Evolutionary conservation across 2,797 vertebrate genomes (phyloP).

Genomic region (Oreochromis grahami): DNA sequence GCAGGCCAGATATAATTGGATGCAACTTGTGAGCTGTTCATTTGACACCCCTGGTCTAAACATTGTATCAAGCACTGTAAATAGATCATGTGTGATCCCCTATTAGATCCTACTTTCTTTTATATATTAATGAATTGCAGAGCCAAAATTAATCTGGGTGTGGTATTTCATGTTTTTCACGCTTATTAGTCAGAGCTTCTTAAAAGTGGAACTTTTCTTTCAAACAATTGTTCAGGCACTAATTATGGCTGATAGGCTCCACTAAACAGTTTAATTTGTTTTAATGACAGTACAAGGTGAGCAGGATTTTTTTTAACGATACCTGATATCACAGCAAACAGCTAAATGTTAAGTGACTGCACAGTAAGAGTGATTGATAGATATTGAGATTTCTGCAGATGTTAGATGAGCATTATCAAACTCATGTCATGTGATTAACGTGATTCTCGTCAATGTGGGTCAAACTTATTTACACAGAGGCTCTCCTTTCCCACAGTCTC

Average conservation of each 20-base stretch:
- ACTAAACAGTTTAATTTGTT: not conserved
- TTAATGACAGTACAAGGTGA: not conserved
- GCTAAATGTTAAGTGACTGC: not conserved
- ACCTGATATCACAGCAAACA: not conserved
- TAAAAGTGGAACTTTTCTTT: not conserved
- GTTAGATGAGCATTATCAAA: not conserved
- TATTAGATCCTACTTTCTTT: not conserved
- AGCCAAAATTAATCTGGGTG: not conserved
- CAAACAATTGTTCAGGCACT: not conserved
- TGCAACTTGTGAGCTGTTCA: not conserved
- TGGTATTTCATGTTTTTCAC: not conserved
- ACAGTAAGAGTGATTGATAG: conserved; percentile 2
- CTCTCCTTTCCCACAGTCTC: not conserved
- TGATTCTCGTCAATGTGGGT: conserved; percentile 12
- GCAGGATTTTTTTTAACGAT: not conserved
- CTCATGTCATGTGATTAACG: not conserved
- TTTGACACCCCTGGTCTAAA: not conserved
- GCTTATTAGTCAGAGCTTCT: not conserved
- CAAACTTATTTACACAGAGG: conserved; percentile 4
- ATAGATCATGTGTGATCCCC: fast-evolving
- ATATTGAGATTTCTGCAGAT: conserved; percentile 24
- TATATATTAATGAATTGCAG: not conserved
- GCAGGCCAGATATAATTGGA: not conserved
- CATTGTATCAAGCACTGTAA: not conserved
- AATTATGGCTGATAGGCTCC: not conserved